Evolutionary conservation across 2,797 vertebrate genomes (phyloP), one percentile per base, ranked within the genome.

Genomic region (Cryptoblepharus egeriae): DNA sequence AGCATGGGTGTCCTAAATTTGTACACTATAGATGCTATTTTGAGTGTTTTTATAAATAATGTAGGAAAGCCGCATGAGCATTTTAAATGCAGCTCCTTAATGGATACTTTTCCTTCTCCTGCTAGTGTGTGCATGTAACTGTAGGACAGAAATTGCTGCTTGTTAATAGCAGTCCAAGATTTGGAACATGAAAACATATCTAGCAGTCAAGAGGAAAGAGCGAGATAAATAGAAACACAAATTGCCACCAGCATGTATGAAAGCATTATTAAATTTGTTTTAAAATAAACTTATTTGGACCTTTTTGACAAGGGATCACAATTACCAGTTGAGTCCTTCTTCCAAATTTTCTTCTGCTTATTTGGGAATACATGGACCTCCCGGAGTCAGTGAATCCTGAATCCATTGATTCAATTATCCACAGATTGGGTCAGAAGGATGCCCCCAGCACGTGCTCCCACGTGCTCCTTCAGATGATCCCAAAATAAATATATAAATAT

Each of bases 21-120:
- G 67, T 42, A 83, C 84, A 42, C 45, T n/a, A 8, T 60, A 42
- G 35, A 82, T 85, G 57, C 65, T 90, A 77, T 87, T 89, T 86
- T 71, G 37, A 81, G 85, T 63, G 32, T 15, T 45, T 83, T 63
- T 72, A 86, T 92, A 91, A 91, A 91, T 88, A 87, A 89, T 88
- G 77, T 67, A 92, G 10, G 2, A 45, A 37, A 75, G 67, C 35
- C 68, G 37, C 37, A 39, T 20, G 65, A 57, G 86, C 20, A 16
- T 20, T 87, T 58, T 77, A 77, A 75, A 78, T 82, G 68, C 55
- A 82, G 84, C 69, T 81, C 87, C 69, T 75, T 79, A 82, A 68
- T 64, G 49, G 71, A 32, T 35, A 3, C 13, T 22, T 49, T n/a
- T 37, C 61, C 16, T 20, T 20, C 20, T 24, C 24, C 11, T 3